Evolutionary conservation across 1,140 invertebrate genomes (phyloP), one percentile per base, ranked within the genome.

Genomic region (Ephestia elutella): DNA sequence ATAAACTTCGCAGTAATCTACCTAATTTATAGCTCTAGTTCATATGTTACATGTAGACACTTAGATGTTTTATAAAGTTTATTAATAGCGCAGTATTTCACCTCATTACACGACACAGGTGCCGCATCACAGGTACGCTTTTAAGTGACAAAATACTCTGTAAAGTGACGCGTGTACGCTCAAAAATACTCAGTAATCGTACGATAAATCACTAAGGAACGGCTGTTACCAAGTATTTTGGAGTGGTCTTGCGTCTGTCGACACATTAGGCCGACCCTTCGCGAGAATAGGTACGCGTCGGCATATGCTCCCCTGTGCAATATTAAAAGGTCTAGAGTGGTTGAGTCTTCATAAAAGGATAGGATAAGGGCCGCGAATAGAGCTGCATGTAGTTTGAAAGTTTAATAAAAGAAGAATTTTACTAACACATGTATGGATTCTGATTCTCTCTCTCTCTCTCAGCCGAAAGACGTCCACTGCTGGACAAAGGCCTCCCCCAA

Each of bases 221-320:
- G 57, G 56, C 59, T 51, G 57, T 60, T 58, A 28, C 59, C 62
- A 44, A n/a, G 38, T 44, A 50, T 63, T 69, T 60, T 61, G 62
- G 57, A 60, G 56, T 32, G 30, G 30, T 4, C 30, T 32, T 11
- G 30, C 30, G 30, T 25, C 30, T 19, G 50, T 49, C 55, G 38
- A 35, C 62, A 57, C 58, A 59, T 63, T 60, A 63, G 60, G 62
- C 62, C 64, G 58, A 54, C 69, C 63, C 68, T 53, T 32, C 54
- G 56, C 60, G 54, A 63, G 65, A 72, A 73, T 72, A 77, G 70
- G 70, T 74, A 78, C 80, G 78, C 74, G 69, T 66, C 69, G 71
- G 71, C 78, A 84, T 80, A 76, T 82, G 78, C 73, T 72, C 75
- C 71, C 78, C 70, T 59, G 64, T 76, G 67, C 64, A 70, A 80